Evolutionary conservation across 2,797 vertebrate species (phyloP).

Genomic region (Spheniscus humboldti): DNA sequence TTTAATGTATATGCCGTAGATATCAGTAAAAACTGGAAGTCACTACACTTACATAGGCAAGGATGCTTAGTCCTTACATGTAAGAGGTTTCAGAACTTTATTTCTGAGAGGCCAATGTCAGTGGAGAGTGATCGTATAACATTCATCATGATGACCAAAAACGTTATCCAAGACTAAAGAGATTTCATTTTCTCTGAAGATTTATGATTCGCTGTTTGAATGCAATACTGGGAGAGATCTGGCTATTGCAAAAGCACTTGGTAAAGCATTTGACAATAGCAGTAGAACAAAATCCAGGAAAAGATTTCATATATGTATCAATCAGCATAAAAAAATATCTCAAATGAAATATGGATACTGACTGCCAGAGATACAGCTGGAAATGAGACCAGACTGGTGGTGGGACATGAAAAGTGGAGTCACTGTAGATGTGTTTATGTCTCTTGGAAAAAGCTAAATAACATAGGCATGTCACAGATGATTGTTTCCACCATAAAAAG

Average conservation of each 20-base stretch:
- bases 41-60: background rate
- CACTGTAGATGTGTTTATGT: background rate
- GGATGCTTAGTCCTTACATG: background rate
- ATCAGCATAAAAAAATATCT: background rate
- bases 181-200: background rate
- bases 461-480: background rate
- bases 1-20: background rate
- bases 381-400: background rate
- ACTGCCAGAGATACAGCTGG: background rate
- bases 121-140: background rate
- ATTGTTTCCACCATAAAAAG: background rate
- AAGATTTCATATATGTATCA: background rate
- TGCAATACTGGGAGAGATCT: background rate
- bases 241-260: background rate
- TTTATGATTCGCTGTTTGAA: background rate
- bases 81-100: background rate
- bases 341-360: background rate
- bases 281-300: background rate
- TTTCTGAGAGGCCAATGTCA: background rate
- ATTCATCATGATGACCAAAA: background rate
- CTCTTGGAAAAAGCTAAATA: background rate
- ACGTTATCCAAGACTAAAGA: background rate
- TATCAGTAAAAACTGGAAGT: background rate
- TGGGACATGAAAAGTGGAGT: background rate
- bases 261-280: background rate